Base-by-base conservation (phyloP, 2,888 invertebrate species). In the Isotomurus palustris region DNA sequence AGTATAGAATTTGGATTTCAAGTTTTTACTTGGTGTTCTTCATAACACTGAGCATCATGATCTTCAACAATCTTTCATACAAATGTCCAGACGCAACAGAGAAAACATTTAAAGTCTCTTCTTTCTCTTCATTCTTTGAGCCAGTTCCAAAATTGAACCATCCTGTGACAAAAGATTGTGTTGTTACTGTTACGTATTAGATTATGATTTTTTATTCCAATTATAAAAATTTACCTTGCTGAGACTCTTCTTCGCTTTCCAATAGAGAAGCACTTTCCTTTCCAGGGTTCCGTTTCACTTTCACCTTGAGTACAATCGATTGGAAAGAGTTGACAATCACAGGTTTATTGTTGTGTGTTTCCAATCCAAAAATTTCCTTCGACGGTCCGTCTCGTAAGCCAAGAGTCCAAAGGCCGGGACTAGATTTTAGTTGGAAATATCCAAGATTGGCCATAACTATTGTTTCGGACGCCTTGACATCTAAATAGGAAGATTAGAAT, bases 1-100 rank as follows among this genome's bases (percentile, higher is more conserved):
- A 32, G 32, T 14, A 40, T 40, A 40, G 17, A n/a, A n/a, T n/a
- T n/a, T n/a, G n/a, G n/a, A n/a, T n/a, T 52, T 5, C 14, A 3
- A 4, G 21, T 24, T 36, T 55, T 0, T 88, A 87, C 76, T 94
- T 91, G 6, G 99, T 97, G 73, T 97, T 84, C 75, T 97, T 97
- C 61, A 95, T 79, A 3, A 97, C 91, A 50, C 94, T 94, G 64
- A 97, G 75, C 95, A 99, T 99, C 99, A 99, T 99, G 69, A 99
- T 97, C 61, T 95, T 85, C 19, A 97, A 76, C 75, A 97, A 88
- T 69, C 99, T 79, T 78, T 99, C 99, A 76, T 99, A 99, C 58
- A 99, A 79, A 79, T 99, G 99, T 3, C 99, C 99, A 1, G 97
- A 97, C 0, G 99, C 99, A 12, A 99, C 81, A 0, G 99, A 99